A percentile compares a stretch with the other conserved stretches of the same genome.
Evolutionary conservation across 1,140 invertebrate genomes (phyloP).

Genomic region (Polypedilum vanderplanki): DNA sequence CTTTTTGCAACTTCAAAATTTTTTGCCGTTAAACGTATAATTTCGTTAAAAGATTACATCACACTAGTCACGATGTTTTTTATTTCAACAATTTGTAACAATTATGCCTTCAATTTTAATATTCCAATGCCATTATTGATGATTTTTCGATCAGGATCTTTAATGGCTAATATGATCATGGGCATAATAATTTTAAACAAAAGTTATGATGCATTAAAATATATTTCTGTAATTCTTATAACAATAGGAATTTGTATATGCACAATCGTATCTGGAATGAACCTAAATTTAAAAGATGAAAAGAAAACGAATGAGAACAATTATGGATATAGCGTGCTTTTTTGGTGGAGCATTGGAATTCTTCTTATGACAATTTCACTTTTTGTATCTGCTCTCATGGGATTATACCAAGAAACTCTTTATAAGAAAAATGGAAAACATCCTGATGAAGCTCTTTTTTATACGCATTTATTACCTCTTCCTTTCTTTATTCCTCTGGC

Average conservation of each 20-base stretch:
- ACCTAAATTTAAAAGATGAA: slow-evolving; percentile 46
- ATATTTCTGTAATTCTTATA: slow-evolving; percentile 88
- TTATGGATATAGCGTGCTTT: slow-evolving; percentile 51
- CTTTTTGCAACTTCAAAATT: slow-evolving; percentile 84
- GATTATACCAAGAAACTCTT: slow-evolving; percentile 91
- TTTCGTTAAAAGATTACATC: slow-evolving; percentile 73
- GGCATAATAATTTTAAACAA: slow-evolving; percentile 87
- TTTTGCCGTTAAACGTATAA: slow-evolving; percentile 63
- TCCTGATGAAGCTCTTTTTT: slow-evolving; percentile 90
- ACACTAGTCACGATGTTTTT: slow-evolving; percentile 87
- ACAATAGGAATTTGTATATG: slow-evolving; percentile 85
- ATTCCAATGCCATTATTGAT: slow-evolving; percentile 98
- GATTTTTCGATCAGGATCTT: slow-evolving; percentile 94
- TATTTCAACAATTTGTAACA: slow-evolving; percentile 86
- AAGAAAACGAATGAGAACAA: not conserved
- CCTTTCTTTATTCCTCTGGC: slow-evolving; percentile 74
- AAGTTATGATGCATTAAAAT: slow-evolving; percentile 79
- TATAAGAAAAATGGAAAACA: slow-evolving; percentile 86
- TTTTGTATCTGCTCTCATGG: slow-evolving; percentile 91
- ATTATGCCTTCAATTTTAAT: slow-evolving; percentile 94
- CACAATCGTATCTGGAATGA: slow-evolving; percentile 78
- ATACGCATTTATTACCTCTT: slow-evolving; percentile 81
- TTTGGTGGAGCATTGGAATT: slow-evolving; percentile 72
- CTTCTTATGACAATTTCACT: slow-evolving; percentile 57
- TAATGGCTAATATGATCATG: slow-evolving; percentile 95